These are phyloP conservation scores for Siniperca obscura DNA, from an alignment of 2,797 vertebrate genomes.

Conservation along the genomic window DNA sequence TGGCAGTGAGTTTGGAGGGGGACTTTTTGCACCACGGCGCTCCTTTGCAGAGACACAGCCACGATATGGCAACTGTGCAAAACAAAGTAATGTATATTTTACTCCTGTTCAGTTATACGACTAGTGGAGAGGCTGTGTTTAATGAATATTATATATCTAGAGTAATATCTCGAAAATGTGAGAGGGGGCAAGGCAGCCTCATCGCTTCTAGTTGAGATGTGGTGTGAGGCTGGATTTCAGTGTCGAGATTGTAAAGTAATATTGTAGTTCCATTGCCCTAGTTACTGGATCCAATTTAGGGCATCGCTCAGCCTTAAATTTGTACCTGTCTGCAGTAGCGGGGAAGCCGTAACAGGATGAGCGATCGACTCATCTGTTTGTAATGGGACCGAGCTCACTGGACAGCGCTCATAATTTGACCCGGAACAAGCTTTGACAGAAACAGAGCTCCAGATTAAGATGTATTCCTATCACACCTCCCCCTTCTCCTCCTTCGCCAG, in stretches of 20 bases:
- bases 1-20: conserved; percentile 59
- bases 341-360: conserved; percentile 78
- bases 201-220: conserved; percentile 59
- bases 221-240: conserved; percentile 58
- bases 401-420: conserved; percentile 85
- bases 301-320: conserved; percentile 81
- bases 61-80: conserved; percentile 40
- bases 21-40: conserved; percentile 32
- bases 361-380: conserved; percentile 82
- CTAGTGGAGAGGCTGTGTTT: conserved; percentile 27
- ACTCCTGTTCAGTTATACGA: conserved; percentile 16
- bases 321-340: conserved; percentile 75
- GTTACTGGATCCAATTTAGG: conserved; percentile 81
- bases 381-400: conserved; percentile 80
- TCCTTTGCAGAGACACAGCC: conserved; percentile 41
- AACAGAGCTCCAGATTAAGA: conserved; percentile 85
- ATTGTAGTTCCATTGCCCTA: conserved; percentile 79
- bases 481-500: conserved; percentile 51
- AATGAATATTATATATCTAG: conserved; percentile 56
- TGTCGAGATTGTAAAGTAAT: conserved; percentile 72
- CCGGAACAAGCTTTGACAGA: conserved; percentile 85
- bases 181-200: conserved; percentile 28
- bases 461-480: conserved; percentile 76
- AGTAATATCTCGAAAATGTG: conserved; percentile 66
- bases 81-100: conserved; percentile 56